Percentiles rank a stretch among this genome's conserved stretches.
Conservation (phyloP, 1,140 invertebrate genomes). For the Drosophila oshimai region DNA sequence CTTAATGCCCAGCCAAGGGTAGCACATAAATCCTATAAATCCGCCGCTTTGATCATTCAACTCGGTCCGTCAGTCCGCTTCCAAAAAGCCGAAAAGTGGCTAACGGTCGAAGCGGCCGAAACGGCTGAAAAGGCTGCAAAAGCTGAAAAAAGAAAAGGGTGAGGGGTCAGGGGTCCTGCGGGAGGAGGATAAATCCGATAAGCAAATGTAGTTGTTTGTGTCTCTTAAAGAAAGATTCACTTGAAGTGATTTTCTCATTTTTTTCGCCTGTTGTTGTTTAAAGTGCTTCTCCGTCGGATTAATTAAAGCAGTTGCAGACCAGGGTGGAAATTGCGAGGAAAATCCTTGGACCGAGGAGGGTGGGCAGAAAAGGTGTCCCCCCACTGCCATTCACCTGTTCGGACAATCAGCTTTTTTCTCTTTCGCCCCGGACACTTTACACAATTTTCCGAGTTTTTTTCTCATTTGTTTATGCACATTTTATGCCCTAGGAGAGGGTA, state of each 20-base stretch:
- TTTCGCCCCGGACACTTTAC: not conserved
- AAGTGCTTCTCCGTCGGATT: slow-evolving; percentile 37
- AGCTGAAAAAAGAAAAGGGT: not conserved
- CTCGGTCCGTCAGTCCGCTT: slow-evolving; percentile 12
- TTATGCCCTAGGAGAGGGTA: slow-evolving; percentile 7
- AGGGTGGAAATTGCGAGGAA: slow-evolving; percentile 1
- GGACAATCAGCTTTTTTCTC: slow-evolving; percentile 54
- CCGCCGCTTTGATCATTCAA: slow-evolving; percentile 71
- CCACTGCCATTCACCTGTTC: slow-evolving; percentile 39
- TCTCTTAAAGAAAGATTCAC: slow-evolving; percentile 50
- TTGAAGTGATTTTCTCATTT: slow-evolving; percentile 40
- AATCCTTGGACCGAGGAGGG: not conserved
- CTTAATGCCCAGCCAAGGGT: slow-evolving; percentile 70
- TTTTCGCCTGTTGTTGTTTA: slow-evolving; percentile 26
- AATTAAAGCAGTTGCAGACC: slow-evolving; percentile 10
- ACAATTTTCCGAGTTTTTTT: slow-evolving; percentile 12
- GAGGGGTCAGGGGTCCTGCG: not conserved
- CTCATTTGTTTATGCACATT: slow-evolving; percentile 64
- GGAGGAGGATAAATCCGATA: slow-evolving; percentile 53
- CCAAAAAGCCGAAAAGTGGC: slow-evolving; percentile 66
- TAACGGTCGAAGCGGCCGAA: slow-evolving; percentile 14
- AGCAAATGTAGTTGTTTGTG: slow-evolving; percentile 75
- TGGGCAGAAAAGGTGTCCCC: not conserved
- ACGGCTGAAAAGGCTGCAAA: not conserved
- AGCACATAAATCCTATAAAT: slow-evolving; percentile 75